Base-by-base conservation (phyloP, 2,888 invertebrate genomes). In the Ophion ellenae region DNA sequence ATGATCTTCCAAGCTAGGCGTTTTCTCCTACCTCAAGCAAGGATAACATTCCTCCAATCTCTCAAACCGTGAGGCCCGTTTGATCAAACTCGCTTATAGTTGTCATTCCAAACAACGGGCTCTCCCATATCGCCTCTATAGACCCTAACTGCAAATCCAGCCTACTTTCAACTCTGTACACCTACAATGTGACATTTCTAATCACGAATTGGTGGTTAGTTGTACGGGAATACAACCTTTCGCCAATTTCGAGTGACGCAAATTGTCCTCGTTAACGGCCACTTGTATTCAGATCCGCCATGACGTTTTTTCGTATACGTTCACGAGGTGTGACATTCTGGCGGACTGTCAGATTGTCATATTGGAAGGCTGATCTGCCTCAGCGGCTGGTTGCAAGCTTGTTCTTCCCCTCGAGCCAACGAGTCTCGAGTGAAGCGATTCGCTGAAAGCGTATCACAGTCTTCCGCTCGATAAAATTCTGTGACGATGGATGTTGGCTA, bases 381-480 rank as follows among this genome's bases (percentile, higher is more conserved):
- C 53, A 53, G 53, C 36, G n/a, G 40, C n/a, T 4, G 32, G 64
- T 32, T 32, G 36, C 14, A 9, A 40, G 40, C 28, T n/a, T 64
- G 5, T 32, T 61, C 69, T 67, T 61, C 47, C 53, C 53, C 53
- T 53, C 17, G 11, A 53, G 24, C 11, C 24, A 45, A 17, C 40
- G 57, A 9, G 59, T 59, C 36, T 71, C 77, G 78, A 81, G 81
- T 67, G 59, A 67, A 76, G 76, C 85, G 78, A 85, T 87, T 84
- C 82, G 77, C 79, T 77, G 82, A 81, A 79, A 85, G 75, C 82
- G 81, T 83, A 84, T 85, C 87, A 85, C 79, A 67, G 82, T 79
- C 77, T 87, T 88, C 82, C 84, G 85, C 85, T 78, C 85, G 84
- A 88, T 88, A 88, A 85, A 87, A 85, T 88, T 80, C 79, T 66